These are phyloP conservation scores for Tenthredo amoena DNA, from an alignment of 2,888 invertebrate genomes.

Conservation along the genomic window DNA sequence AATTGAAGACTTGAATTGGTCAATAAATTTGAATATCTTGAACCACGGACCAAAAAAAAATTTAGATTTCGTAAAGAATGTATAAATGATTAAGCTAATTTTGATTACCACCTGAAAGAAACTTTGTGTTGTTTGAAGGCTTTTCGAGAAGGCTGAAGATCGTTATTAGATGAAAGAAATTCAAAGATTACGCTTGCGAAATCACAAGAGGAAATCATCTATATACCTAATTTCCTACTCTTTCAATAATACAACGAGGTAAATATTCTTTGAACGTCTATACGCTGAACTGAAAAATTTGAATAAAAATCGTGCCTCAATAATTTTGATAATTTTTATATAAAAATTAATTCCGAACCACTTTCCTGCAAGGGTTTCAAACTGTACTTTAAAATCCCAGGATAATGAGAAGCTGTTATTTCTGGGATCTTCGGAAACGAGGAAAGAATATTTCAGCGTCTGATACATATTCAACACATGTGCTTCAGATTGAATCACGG, in stretches of 20 bases:
- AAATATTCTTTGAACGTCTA: background rate
- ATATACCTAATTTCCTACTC: background rate
- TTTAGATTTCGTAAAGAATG: background rate
- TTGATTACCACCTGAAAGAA: background rate
- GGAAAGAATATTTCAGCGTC: background rate
- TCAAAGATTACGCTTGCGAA: background rate
- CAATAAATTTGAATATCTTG: background rate
- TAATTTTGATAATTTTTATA: background rate
- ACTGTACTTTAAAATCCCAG: background rate
- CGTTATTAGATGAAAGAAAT: background rate
- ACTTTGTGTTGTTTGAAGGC: background rate
- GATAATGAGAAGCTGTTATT: background rate
- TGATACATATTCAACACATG: background rate
- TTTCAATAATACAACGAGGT: background rate
- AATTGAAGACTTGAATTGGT: background rate
- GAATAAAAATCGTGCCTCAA: background rate
- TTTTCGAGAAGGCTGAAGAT: background rate
- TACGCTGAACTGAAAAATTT: background rate
- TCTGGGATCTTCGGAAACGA: background rate
- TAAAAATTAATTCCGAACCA: background rate
- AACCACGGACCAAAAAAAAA: background rate
- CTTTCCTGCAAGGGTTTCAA: background rate
- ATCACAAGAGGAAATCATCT: background rate
- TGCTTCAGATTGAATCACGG: background rate
- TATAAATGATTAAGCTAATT: background rate